Percentiles rank a stretch among this genome's conserved stretches.
phyloP scores from a whole-genome alignment of 2,113 vertebrate genomes.

The Eretmochelys imbricata region DNA sequence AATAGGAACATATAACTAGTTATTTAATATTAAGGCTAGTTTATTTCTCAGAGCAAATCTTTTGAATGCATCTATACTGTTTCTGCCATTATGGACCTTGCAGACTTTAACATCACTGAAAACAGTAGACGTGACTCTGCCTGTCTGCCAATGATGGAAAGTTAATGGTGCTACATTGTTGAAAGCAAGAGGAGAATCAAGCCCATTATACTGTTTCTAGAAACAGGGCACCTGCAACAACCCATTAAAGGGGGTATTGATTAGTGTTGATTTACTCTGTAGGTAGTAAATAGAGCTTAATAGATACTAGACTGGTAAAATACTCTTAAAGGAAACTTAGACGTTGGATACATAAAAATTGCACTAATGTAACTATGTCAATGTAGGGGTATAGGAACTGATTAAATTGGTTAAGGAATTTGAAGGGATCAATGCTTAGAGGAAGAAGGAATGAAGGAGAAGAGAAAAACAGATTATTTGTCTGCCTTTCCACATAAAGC shows the following conservation, averaged over 20 bases:
- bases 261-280: background rate
- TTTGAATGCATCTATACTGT: background rate
- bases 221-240: too few species aligned
- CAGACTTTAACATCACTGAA: background rate
- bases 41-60: background rate
- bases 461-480: background rate
- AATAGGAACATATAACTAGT: background rate
- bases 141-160: background rate
- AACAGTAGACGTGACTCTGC: background rate
- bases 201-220: too few species aligned
- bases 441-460: background rate
- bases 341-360: background rate
- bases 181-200: background rate
- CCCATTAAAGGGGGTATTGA: background rate
- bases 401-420: background rate
- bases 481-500: background rate
- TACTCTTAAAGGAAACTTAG: background rate
- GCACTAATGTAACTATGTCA: background rate
- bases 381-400: background rate
- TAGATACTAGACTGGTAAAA: background rate
- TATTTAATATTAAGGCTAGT: background rate
- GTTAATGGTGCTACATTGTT: fast-evolving
- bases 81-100: background rate
- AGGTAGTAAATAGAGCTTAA: background rate
- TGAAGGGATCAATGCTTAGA: background rate